A percentile compares a stretch with the other conserved stretches of the same genome.
Conservation (phyloP, 2,113 vertebrate genomes). For the Potamarius usumacintae region DNA sequence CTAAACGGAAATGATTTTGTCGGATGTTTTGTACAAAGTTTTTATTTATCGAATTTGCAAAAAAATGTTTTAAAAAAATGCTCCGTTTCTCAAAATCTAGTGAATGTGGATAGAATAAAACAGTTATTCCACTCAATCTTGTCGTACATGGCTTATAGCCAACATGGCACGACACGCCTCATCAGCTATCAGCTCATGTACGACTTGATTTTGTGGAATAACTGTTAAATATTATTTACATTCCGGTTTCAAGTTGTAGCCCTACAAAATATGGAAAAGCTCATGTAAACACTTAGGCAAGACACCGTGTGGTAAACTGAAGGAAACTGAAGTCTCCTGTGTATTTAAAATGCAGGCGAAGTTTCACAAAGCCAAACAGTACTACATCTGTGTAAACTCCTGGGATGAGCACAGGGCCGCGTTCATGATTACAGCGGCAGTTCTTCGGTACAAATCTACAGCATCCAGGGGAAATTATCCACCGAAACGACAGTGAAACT, state of each 20-base stretch:
- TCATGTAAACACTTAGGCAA: background rate
- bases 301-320: background rate
- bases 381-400: background rate
- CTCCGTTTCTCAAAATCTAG: no score
- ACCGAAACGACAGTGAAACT: background rate
- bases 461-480: background rate
- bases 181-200: no score
- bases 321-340: background rate
- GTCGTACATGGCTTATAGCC: no score
- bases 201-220: no score
- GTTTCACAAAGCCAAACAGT: background rate
- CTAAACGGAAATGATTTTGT: no score
- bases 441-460: background rate
- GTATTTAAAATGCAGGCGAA: background rate
- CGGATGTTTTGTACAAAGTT: no score
- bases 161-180: no score
- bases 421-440: background rate
- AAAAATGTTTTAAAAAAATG: no score
- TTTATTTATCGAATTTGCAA: no score
- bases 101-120: no score
- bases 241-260: background rate
- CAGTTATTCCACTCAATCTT: no score
- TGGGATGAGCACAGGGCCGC: background rate
- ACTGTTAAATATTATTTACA: no score
- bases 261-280: background rate